Evolutionary conservation across 2,113 vertebrate genomes (phyloP).

Genomic region (Bungarus multicinctus): DNA sequence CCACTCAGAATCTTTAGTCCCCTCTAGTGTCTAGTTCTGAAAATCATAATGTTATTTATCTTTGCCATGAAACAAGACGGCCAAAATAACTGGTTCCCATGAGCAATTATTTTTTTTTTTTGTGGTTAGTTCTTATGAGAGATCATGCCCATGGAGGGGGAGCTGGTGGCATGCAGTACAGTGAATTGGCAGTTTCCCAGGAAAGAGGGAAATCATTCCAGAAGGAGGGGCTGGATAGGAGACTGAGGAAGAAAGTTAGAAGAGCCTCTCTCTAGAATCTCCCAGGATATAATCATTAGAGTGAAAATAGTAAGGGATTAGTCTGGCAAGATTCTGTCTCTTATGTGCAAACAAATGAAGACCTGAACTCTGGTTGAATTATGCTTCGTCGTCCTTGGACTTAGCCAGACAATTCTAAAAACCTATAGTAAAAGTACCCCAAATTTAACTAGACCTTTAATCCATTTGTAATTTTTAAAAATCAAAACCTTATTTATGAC

Average conservation of each 20-base stretch:
- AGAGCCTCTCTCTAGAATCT: neutral
- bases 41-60: neutral
- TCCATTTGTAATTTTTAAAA: too few species aligned
- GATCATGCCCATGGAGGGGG: neutral
- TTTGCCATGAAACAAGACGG: neutral
- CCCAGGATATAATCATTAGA: too few species aligned
- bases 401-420: too few species aligned
- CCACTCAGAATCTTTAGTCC: neutral
- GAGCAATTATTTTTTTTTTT: neutral
- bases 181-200: neutral
- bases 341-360: too few species aligned
- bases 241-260: too few species aligned
- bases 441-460: too few species aligned
- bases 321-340: too few species aligned
- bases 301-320: too few species aligned
- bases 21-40: neutral
- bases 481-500: too few species aligned
- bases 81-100: neutral
- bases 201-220: neutral
- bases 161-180: neutral
- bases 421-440: too few species aligned
- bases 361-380: too few species aligned
- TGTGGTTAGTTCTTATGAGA: neutral
- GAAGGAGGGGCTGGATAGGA: neutral
- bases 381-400: too few species aligned